Evolutionary conservation across 1,140 invertebrate species (phyloP), one percentile per base, ranked within the genome.

Genomic region (Ips nitidus): DNA sequence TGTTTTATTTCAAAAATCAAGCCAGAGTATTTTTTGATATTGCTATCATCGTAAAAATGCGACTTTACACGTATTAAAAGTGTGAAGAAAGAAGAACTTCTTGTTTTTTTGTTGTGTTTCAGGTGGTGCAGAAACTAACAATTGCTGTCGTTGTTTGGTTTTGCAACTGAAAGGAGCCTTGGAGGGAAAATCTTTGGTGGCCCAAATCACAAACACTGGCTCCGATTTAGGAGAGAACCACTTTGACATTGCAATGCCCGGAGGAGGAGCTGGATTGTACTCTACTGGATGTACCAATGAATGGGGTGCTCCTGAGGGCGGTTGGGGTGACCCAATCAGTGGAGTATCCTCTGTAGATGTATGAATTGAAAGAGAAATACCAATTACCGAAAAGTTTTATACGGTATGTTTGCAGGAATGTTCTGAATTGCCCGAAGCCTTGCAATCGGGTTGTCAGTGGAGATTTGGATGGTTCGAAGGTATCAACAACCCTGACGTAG

Each of bases 201-300:
- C 65, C 22, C 71, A 72, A 41, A 66, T 72, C 36, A 67, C 65
- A 2, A 72, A 72, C 40, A 72, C 66, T 43, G 71, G 71, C 8
- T 60, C 60, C 38, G 52, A 55, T n/a, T 69, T 72, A 52, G 47
- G 36, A 4, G 22, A 68, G 39, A 72, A 72, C 45, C 66, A 69
- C 41, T 72, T 72, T 22, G 71, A 72, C 61, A 50, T 72, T 37
- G 65, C 65, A 4, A 72, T 69, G 40, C 71, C 71, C 2, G 66
- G 60, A 6, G 52, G 68, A 22, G 61, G 61, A 22, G 60, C 41
- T 38, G 68, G 61, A 22, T 41, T 62, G 1, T 70, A 8, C 22
- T 36, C 53, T 2, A 64, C 59, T 42, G 67, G 59, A 6, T 70
- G 68, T 39, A 41, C 43, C 1, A 57, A 39, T 8, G 41, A 70